These are phyloP conservation scores for Cetoscarus ocellatus DNA, from an alignment of 2,797 vertebrate genomes.

Conservation along the genomic window DNA sequence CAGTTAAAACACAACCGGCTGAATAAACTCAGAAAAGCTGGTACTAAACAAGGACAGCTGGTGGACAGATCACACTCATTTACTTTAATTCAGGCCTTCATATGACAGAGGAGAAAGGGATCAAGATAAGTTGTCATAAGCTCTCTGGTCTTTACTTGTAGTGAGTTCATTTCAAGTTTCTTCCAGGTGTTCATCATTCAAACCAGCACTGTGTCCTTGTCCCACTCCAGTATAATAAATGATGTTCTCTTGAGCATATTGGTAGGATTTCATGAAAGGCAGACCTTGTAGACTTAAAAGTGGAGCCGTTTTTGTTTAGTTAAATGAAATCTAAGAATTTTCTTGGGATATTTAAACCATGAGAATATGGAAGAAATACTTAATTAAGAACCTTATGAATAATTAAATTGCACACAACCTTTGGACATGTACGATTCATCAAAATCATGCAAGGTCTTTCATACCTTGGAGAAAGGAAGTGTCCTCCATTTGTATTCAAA, in stretches of 20 bases:
- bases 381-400: background rate
- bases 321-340: background rate
- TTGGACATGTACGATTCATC: constrained; percentile 1
- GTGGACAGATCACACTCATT: constrained; percentile 52
- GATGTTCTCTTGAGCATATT: background rate
- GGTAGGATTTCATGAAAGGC: constrained; percentile 27
- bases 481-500: constrained; percentile 39
- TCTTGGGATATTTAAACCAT: background rate
- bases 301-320: constrained; percentile 22
- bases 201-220: constrained; percentile 8
- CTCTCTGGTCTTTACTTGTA: constrained; percentile 4
- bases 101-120: constrained; percentile 21
- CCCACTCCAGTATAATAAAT: constrained; percentile 12
- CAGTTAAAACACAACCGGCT: too few relatives aligned
- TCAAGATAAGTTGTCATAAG: constrained; percentile 39
- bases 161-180: constrained; percentile 22
- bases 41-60: constrained; percentile 48
- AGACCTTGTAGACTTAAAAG: constrained; percentile 23
- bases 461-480: constrained; percentile 1
- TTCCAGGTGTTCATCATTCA: constrained; percentile 15
- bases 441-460: constrained; percentile 26
- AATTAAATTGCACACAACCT: constrained; percentile 9
- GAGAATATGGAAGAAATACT: too few relatives aligned
- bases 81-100: background rate
- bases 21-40: constrained; percentile 51